Percentiles rank a stretch among this genome's conserved stretches.
Evolutionary conservation across 2,888 invertebrate species (phyloP).

Genomic region (Eilema sororculum): DNA sequence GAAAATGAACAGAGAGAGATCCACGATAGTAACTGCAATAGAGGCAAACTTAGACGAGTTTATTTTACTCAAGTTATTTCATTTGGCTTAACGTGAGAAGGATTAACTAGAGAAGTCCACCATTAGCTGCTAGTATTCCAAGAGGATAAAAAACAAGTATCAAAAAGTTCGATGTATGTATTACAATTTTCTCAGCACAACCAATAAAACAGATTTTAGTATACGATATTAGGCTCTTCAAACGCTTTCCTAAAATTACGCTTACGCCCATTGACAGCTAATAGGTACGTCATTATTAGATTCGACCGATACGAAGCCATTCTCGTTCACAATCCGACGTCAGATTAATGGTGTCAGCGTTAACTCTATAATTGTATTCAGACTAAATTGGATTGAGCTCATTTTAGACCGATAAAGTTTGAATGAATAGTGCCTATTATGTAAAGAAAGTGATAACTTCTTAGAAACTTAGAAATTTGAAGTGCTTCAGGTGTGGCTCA

Average conservation of each 20-base stretch:
- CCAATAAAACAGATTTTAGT: conserved; percentile 1
- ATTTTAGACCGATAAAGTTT: conserved; percentile 18
- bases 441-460: too few relatives aligned
- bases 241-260: conserved; percentile 25
- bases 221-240: conserved; percentile 12
- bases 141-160: background rate
- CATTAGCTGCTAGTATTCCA: too few relatives aligned
- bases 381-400: conserved; percentile 59
- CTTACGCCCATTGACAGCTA: conserved; percentile 32
- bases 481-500: too few relatives aligned
- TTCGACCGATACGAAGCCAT: conserved; percentile 54
- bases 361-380: conserved; percentile 46
- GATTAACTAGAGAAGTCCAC: background rate
- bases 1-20: background rate
- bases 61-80: background rate
- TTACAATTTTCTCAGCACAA: background rate
- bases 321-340: conserved; percentile 50
- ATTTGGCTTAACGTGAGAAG: too few relatives aligned
- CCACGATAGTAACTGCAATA: background rate
- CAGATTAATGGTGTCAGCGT: conserved; percentile 57
- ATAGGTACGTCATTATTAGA: conserved; percentile 38
- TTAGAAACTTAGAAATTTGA: too few relatives aligned
- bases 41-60: background rate
- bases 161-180: background rate
- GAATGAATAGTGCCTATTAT: background rate